Evolutionary conservation across 2,888 invertebrate species (phyloP).

Genomic region (Thereva nobilitata): DNA sequence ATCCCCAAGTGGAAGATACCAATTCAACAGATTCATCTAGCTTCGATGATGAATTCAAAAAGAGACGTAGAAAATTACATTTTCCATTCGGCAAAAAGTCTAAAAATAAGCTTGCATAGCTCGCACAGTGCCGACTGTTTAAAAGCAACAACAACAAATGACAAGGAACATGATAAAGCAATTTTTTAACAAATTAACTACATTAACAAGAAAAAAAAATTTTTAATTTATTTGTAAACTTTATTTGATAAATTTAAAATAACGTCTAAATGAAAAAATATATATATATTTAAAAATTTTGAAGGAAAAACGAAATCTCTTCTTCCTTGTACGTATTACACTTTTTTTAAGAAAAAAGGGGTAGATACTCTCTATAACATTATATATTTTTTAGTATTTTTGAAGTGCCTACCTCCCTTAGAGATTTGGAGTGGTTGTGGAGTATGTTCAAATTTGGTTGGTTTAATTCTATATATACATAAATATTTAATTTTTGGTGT

Average conservation of each 20-base stretch:
- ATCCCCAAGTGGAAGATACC: slow-evolving; percentile 44
- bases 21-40: slow-evolving; percentile 45
- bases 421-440: background rate
- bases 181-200: background rate
- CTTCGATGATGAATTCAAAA: slow-evolving; percentile 46
- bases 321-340: no score
- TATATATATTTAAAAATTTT: no score
- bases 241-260: no score
- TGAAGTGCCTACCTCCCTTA: no score
- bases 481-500: no score
- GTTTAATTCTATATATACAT: no score
- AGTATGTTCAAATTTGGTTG: slow-evolving; percentile 18
- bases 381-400: slow-evolving; percentile 12
- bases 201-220: slow-evolving; percentile 2
- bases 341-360: no score
- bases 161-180: slow-evolving; percentile 7
- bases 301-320: no score
- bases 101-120: slow-evolving; percentile 47
- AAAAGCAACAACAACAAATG: background rate
- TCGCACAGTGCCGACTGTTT: slow-evolving; percentile 44
- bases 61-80: slow-evolving; percentile 47
- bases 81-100: slow-evolving; percentile 49
- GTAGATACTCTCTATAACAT: background rate
- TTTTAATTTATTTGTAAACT: no score
- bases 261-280: no score